phyloP scores from a whole-genome alignment of 2,113 vertebrate genomes.

The Clupea harengus region DNA sequence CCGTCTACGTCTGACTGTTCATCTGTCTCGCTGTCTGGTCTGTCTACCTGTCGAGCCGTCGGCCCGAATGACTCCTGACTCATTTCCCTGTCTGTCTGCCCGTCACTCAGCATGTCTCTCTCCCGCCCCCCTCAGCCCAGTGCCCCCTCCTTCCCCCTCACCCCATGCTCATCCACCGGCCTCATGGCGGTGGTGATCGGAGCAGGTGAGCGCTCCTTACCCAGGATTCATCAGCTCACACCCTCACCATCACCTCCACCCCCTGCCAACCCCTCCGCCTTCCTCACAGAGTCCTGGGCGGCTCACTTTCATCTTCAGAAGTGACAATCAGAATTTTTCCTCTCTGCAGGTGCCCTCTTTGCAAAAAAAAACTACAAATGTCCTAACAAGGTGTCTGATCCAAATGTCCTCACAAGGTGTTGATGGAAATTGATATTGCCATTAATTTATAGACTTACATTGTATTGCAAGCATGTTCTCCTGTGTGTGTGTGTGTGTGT shows the following conservation, averaged over 20 bases:
- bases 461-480: too few relatives aligned
- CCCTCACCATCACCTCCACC: too few relatives aligned
- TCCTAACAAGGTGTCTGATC: too few relatives aligned
- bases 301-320: background rate
- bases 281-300: background rate
- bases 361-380: background rate
- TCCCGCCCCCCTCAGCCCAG: slow-evolving; percentile 25
- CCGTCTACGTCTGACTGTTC: background rate
- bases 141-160: slow-evolving; percentile 1
- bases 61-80: slow-evolving; percentile 2
- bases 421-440: too few relatives aligned
- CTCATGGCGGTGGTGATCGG: background rate
- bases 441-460: too few relatives aligned
- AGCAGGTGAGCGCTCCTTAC: too few relatives aligned
- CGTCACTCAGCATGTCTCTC: background rate
- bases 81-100: background rate
- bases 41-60: slow-evolving; percentile 1
- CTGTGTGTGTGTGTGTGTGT: too few relatives aligned
- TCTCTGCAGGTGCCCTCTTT: background rate
- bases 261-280: too few relatives aligned
- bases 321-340: background rate
- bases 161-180: background rate
- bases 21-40: background rate
- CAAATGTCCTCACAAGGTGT: too few relatives aligned
- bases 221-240: too few relatives aligned